Evolutionary conservation across 2,797 vertebrate species (phyloP).

Genomic region (Allobates femoralis): DNA sequence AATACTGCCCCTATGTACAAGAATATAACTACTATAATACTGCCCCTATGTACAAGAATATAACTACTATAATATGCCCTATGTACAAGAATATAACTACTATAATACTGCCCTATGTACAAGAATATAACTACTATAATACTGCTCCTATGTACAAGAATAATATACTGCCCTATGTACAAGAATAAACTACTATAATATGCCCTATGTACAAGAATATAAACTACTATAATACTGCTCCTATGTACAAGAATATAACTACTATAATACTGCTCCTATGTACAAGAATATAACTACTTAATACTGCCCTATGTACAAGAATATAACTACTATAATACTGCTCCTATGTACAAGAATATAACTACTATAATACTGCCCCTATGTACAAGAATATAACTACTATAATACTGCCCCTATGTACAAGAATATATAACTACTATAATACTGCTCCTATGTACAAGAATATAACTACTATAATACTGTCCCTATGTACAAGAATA

Average conservation of each 20-base stretch:
- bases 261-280: constrained; percentile 1
- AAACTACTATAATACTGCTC: constrained; percentile 13
- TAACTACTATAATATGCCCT: background rate
- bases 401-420: too few species aligned
- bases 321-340: constrained; percentile 9
- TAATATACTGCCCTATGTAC: too few species aligned
- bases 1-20: too few species aligned
- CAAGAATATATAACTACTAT: too few species aligned
- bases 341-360: background rate
- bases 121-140: constrained; percentile 15
- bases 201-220: constrained; percentile 2
- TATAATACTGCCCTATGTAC: background rate
- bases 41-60: too few species aligned
- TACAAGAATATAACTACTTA: too few species aligned
- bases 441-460: background rate
- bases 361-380: too few species aligned
- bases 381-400: too few species aligned
- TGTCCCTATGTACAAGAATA: background rate
- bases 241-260: constrained; percentile 6
- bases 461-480: constrained; percentile 18
- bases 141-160: constrained; percentile 2
- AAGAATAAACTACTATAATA: too few species aligned
- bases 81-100: constrained; percentile 6
- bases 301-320: background rate
- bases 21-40: too few species aligned